Percentiles rank a stretch among this genome's conserved stretches.
Conservation (phyloP, 2,113 vertebrate species). For the Gasterosteus aculeatus region DNA sequence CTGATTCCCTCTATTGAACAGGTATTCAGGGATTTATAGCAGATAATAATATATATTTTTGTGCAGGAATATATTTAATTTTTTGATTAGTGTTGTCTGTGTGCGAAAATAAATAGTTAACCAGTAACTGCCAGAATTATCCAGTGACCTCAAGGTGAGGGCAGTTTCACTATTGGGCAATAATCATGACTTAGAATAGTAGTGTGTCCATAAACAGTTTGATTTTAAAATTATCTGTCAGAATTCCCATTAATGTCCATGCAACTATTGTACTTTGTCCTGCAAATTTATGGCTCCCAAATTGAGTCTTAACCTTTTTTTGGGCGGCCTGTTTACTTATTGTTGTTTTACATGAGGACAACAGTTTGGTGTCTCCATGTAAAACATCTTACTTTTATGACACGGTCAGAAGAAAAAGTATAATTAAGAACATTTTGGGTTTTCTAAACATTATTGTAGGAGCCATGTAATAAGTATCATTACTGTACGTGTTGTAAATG, state of each 20-base stretch:
- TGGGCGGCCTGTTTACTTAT: slow-evolving; percentile 45
- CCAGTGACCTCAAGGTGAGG: slow-evolving; percentile 49
- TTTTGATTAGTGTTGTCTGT: slow-evolving; percentile 4
- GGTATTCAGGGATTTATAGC: slow-evolving; percentile 11
- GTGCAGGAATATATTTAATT: slow-evolving; percentile 1
- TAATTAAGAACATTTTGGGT: slow-evolving; percentile 57
- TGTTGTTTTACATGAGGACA: background rate
- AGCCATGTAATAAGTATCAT: slow-evolving; percentile 27
- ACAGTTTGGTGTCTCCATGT: slow-evolving; percentile 28
- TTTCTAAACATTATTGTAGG: slow-evolving; percentile 33
- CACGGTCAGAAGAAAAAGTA: slow-evolving; percentile 38
- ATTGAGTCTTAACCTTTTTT: slow-evolving; percentile 50
- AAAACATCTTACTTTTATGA: slow-evolving; percentile 50
- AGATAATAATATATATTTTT: background rate
- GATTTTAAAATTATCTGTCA: slow-evolving; percentile 30
- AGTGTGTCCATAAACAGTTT: slow-evolving; percentile 24
- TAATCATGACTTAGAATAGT: slow-evolving; percentile 42
- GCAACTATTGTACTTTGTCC: slow-evolving; percentile 54
- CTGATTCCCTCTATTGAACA: slow-evolving; percentile 36
- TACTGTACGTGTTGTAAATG: slow-evolving; percentile 64
- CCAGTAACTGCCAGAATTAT: slow-evolving; percentile 44
- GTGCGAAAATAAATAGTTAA: slow-evolving; percentile 23
- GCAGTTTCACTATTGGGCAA: slow-evolving; percentile 48
- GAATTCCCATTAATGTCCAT: slow-evolving; percentile 66
- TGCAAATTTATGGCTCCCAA: slow-evolving; percentile 36